Evolutionary conservation across 1,140 invertebrate species (phyloP).

Genomic region (Mesaphorura yosii): DNA sequence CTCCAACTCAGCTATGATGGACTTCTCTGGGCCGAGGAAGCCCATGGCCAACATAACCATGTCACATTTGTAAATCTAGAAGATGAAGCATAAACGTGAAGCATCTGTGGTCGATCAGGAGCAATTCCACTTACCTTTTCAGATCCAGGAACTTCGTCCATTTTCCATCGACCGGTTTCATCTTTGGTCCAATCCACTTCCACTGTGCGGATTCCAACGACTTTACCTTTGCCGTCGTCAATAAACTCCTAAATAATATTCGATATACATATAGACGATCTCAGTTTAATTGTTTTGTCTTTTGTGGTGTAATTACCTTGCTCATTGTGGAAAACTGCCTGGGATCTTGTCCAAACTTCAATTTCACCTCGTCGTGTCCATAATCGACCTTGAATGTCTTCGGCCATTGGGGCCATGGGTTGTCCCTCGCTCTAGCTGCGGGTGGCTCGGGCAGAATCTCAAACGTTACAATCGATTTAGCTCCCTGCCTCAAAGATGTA

Average conservation of each 20-base stretch:
- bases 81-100: conserved; percentile 5
- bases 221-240: conserved; percentile 77
- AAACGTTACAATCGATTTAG: conserved; percentile 90
- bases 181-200: conserved; percentile 89
- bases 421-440: conserved; percentile 59
- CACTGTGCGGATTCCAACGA: conserved; percentile 77
- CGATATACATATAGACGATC: not conserved
- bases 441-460: conserved; percentile 94
- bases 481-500: conserved; percentile 89
- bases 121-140: conserved; percentile 46
- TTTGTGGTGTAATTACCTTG: conserved; percentile 47
- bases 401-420: conserved; percentile 98
- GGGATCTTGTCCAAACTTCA: conserved; percentile 86
- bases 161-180: conserved; percentile 82
- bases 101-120: not conserved
- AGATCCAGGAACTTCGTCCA: conserved; percentile 72
- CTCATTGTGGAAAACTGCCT: conserved; percentile 85
- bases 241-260: conserved; percentile 62
- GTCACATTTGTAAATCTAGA: conserved; percentile 66
- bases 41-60: conserved; percentile 95
- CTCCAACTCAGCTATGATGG: conserved; percentile 70
- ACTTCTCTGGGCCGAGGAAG: conserved; percentile 90
- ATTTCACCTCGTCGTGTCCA: conserved; percentile 90
- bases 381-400: conserved; percentile 95
- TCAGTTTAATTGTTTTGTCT: not conserved